phyloP scores from a whole-genome alignment of 2,888 invertebrate genomes.

The Sycophila texana region DNA sequence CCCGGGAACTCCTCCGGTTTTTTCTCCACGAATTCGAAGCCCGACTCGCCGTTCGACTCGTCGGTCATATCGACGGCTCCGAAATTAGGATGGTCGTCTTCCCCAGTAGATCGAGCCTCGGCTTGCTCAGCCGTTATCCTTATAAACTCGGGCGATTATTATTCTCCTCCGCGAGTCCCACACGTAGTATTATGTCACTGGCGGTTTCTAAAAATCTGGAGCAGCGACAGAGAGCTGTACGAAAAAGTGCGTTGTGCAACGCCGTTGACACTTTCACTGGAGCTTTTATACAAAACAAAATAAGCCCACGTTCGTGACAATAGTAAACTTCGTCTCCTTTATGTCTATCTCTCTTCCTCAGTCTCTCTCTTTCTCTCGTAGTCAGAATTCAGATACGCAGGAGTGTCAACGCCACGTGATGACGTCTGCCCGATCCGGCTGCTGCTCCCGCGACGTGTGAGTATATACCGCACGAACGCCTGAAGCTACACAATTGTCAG shows the following conservation, averaged over 20 bases:
- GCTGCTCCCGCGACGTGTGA: too few relatives aligned
- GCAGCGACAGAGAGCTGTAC: not conserved
- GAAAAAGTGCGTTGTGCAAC: not conserved
- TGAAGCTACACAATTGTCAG: too few relatives aligned
- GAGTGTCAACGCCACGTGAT: conserved; percentile 49
- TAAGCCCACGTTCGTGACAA: not conserved
- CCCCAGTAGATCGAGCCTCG: not conserved
- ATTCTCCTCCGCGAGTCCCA: not conserved
- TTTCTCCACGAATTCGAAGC: conserved; percentile 73
- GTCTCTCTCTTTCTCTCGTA: not conserved
- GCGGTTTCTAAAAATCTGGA: too few relatives aligned
- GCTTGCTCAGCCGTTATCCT: not conserved
- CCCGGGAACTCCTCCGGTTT: conserved; percentile 67
- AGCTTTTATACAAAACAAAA: not conserved
- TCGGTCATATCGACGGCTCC: conserved; percentile 66
- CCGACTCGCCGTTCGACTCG: conserved; percentile 72
- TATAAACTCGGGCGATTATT: too few relatives aligned
- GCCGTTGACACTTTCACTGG: not conserved
- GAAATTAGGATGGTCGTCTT: not conserved
- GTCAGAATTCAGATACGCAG: too few relatives aligned
- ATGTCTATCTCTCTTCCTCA: not conserved
- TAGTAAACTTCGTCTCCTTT: not conserved
- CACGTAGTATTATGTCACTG: conserved; percentile 6
- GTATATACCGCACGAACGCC: too few relatives aligned
- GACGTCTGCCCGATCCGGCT: conserved; percentile 8